These are phyloP conservation scores for Cataglyphis cursor DNA, from an alignment of 2,888 invertebrate genomes.

Conservation along the genomic window DNA sequence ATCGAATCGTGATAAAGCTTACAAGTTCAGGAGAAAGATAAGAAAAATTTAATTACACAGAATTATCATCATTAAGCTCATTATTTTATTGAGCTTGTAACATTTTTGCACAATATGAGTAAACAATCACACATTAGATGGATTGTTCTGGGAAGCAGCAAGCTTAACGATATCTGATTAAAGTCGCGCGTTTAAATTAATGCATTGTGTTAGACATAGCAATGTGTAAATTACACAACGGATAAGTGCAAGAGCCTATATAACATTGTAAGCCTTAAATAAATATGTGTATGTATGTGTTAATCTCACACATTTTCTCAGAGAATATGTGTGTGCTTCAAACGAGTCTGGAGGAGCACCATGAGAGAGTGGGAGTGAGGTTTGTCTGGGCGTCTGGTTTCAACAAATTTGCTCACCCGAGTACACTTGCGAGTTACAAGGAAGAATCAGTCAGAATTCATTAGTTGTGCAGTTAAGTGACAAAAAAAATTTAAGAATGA, in stretches of 20 bases:
- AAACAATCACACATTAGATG: constrained; percentile 11
- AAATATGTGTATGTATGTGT: constrained; percentile 58
- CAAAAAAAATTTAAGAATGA: constrained; percentile 78
- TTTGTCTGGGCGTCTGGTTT: constrained; percentile 78
- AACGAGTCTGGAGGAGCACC: constrained; percentile 67
- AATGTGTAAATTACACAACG: constrained; percentile 10
- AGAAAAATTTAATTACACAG: constrained; percentile 35
- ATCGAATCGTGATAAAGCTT: constrained; percentile 23
- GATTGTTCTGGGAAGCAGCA: not conserved
- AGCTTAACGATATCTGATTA: constrained; percentile 17
- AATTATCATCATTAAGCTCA: not conserved
- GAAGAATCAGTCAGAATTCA: constrained; percentile 79
- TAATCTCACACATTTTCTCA: constrained; percentile 55
- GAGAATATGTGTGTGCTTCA: constrained; percentile 59
- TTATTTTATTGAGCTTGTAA: constrained; percentile 1
- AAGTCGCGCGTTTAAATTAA: not conserved
- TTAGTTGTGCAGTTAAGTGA: constrained; percentile 79
- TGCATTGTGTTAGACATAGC: not conserved
- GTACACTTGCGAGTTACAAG: constrained; percentile 67
- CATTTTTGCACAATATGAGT: constrained; percentile 26
- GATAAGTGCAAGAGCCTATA: constrained; percentile 53
- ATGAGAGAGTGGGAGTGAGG: constrained; percentile 81
- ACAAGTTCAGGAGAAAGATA: constrained; percentile 49
- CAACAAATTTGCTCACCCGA: constrained; percentile 79
- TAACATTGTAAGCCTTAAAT: constrained; percentile 73